Percentiles rank a stretch among this genome's conserved stretches.
These are phyloP conservation scores for Sesamia inferens DNA, from an alignment of 2,888 invertebrate species.

Conservation along the genomic window DNA sequence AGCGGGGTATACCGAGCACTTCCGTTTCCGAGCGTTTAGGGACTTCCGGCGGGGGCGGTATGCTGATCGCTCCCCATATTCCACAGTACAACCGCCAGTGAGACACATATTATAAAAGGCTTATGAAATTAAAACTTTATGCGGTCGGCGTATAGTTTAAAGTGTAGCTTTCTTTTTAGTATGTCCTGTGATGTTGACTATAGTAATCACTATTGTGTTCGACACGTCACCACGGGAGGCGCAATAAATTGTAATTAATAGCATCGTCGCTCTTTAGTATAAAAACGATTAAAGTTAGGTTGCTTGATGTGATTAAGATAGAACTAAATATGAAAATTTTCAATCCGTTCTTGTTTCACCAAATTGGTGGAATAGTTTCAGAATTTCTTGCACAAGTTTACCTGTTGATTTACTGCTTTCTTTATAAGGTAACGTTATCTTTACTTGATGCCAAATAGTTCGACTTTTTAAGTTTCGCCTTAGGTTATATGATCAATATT, in stretches of 20 bases:
- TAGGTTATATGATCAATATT: background rate
- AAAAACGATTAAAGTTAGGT: constrained; percentile 37
- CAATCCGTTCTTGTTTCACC: background rate
- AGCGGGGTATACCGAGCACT: constrained; percentile 83
- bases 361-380: constrained; percentile 3
- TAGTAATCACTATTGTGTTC: constrained; percentile 70
- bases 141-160: constrained; percentile 28
- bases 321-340: constrained; percentile 26
- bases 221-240: constrained; percentile 70
- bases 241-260: constrained; percentile 57
- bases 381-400: background rate
- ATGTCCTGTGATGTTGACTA: constrained; percentile 29
- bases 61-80: constrained; percentile 57
- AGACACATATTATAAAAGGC: constrained; percentile 15
- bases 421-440: background rate
- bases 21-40: constrained; percentile 88
- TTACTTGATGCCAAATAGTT: background rate
- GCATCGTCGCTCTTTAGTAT: constrained; percentile 42
- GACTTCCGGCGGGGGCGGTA: constrained; percentile 83
- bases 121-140: constrained; percentile 42
- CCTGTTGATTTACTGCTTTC: background rate
- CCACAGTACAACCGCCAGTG: constrained; percentile 50
- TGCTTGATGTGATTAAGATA: constrained; percentile 33
- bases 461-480: background rate
- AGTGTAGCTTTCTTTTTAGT: constrained; percentile 9